These are phyloP conservation scores for Gandaritis pyraliata DNA, from an alignment of 2,888 invertebrate species.

Conservation along the genomic window DNA sequence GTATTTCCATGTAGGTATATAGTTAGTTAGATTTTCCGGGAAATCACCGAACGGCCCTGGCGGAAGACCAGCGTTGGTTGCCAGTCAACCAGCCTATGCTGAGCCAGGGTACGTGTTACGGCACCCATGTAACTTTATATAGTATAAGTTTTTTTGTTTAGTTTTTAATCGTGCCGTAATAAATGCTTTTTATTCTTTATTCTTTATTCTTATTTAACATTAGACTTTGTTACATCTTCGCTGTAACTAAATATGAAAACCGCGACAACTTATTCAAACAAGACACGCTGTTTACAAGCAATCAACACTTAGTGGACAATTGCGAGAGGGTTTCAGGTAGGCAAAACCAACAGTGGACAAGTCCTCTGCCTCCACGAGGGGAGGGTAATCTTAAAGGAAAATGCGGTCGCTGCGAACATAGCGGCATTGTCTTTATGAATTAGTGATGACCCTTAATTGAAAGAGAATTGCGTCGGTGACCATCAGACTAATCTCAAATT, in stretches of 20 bases:
- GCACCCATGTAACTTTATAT: too few relatives aligned
- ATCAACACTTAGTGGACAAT: conserved; percentile 82
- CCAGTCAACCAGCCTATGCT: too few relatives aligned
- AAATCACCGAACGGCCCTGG: too few relatives aligned
- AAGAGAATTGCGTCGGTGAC: conserved; percentile 71
- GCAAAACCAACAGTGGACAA: conserved; percentile 79
- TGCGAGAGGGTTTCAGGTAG: conserved; percentile 76
- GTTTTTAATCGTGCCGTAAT: too few relatives aligned
- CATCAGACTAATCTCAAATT: conserved; percentile 65
- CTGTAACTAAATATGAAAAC: conserved; percentile 24
- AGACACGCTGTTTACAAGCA: conserved; percentile 77
- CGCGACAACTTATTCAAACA: conserved; percentile 55
- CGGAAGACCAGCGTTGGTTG: too few relatives aligned
- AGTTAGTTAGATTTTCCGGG: too few relatives aligned
- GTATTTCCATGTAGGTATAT: too few relatives aligned
- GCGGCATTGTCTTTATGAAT: conserved; percentile 78
- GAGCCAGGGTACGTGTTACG: too few relatives aligned
- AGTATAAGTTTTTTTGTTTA: too few relatives aligned
- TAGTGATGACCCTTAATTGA: conserved; percentile 79
- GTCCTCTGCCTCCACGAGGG: conserved; percentile 63
- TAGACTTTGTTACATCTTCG: too few relatives aligned
- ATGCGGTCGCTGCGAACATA: conserved; percentile 67
- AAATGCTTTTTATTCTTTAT: too few relatives aligned
- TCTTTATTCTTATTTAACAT: too few relatives aligned
- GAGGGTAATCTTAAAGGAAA: conserved; percentile 78